Conservation (phyloP, 2,888 invertebrate genomes). For the Agrotis clavis region DNA sequence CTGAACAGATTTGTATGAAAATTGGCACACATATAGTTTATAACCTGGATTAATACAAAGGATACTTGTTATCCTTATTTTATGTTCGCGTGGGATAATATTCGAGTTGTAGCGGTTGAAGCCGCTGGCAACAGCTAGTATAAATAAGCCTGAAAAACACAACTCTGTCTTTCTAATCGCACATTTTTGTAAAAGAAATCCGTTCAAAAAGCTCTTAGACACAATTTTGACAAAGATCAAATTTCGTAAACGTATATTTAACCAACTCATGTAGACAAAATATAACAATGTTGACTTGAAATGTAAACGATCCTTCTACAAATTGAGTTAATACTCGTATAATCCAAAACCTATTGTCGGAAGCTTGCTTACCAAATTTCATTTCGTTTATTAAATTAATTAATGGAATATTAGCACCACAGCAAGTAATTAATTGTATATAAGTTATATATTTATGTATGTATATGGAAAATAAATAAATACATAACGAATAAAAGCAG, state of each 20-base stretch:
- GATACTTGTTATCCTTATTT: no score
- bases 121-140: no score
- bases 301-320: slow-evolving; percentile 29
- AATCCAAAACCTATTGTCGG: slow-evolving; percentile 23
- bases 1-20: no score
- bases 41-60: no score
- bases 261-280: slow-evolving; percentile 21
- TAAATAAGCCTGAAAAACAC: no score
- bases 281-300: slow-evolving; percentile 33
- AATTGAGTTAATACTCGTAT: slow-evolving; percentile 48
- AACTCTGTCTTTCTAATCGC: no score
- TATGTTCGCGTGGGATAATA: no score
- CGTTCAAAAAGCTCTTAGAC: background rate
- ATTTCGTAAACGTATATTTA: slow-evolving; percentile 20
- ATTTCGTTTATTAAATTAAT: slow-evolving; percentile 44
- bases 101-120: no score
- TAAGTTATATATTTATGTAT: background rate
- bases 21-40: no score
- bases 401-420: slow-evolving; percentile 25
- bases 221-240: slow-evolving; percentile 16
- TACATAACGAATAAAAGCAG: background rate
- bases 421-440: slow-evolving; percentile 16
- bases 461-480: background rate
- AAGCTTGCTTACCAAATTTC: slow-evolving; percentile 42
- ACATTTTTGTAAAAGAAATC: no score